Evolutionary conservation across 2,113 vertebrate genomes (phyloP), one percentile per base, ranked within the genome.

Genomic region (Castor canadensis): DNA sequence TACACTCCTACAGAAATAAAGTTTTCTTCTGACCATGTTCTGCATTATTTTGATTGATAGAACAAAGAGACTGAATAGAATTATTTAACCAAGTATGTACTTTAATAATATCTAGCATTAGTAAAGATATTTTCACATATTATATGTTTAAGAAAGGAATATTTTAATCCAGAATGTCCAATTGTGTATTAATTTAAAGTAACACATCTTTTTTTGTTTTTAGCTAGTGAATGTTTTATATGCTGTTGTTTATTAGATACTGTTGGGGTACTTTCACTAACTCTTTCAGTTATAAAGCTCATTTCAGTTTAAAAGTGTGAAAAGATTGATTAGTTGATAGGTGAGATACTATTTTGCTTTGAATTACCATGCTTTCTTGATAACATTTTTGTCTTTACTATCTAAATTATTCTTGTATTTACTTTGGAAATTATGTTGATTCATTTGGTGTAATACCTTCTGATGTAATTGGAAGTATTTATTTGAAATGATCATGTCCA

Each of bases 251-350:
- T 91, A 67, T 90, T 76, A 91, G 66, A 66, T 47, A 93, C 38
- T 94, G 28, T 90, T 49, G 47, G 24, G 35, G 24, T 88, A 26
- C 79, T 84, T 81, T 17, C 80, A 58, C 49, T 89, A 13, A 64
- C 62, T 91, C 62, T 24, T 60, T 66, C 2, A 43, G 60, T 72
- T 96, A 72, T 35, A 82, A 91, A 91, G 30, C 54, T 94, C 66
- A 87, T 85, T 92, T 92, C 81, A 77, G 26, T 76, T 71, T 72
- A 45, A 92, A 93, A 58, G 58, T 40, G 60, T 45, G 24, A 72
- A 49, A 77, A 89, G 8, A 52, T 92, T 92, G 60, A 38, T 67
- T 85, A 49, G 47, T 79, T 92, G 22, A 43, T 77, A 77, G 3
- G 32, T 85, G n/a, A 71, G 35, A 45, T 80, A 3, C 28, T 89